Percentiles rank a stretch among this genome's conserved stretches.
phyloP scores from a whole-genome alignment of 2,797 vertebrate species.

The Spheniscus humboldti region DNA sequence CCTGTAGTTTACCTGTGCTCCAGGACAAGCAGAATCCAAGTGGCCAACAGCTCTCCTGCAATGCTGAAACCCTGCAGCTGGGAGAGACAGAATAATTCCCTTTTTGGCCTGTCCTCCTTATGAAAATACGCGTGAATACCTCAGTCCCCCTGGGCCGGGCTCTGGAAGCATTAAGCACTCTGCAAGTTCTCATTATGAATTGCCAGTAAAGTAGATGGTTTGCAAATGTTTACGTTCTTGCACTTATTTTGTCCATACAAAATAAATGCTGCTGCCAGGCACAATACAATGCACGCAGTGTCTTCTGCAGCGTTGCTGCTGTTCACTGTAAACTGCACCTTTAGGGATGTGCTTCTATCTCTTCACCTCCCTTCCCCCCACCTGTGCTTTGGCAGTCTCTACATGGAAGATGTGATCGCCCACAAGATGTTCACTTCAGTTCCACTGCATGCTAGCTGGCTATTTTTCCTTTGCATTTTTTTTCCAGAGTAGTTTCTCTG shows the following conservation, averaged over 20 bases:
- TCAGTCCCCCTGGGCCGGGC: not conserved
- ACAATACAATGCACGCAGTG: not conserved
- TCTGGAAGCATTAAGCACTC: not conserved
- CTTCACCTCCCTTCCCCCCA: not conserved
- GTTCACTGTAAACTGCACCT: not conserved
- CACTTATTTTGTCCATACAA: not conserved
- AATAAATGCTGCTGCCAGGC: not conserved
- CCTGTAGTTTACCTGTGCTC: not conserved
- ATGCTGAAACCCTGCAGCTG: not conserved
- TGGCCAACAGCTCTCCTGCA: not conserved
- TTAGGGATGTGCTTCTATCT: not conserved
- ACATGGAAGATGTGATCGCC: not conserved
- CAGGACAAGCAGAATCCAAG: not conserved
- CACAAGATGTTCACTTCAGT: not conserved
- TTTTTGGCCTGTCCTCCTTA: not conserved
- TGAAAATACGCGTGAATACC: not conserved
- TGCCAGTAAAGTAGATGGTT: not conserved
- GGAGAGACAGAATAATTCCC: not conserved
- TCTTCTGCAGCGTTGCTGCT: not conserved
- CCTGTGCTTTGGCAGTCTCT: not conserved
- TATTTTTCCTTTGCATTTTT: not conserved
- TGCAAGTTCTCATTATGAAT: not conserved
- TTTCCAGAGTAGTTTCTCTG: not conserved
- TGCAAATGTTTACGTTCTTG: slow-evolving; percentile 8
- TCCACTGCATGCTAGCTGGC: not conserved